Evolutionary conservation across 2,113 vertebrate genomes (phyloP), one percentile per base, ranked within the genome.

Genomic region (Sylvilagus bachmani): DNA sequence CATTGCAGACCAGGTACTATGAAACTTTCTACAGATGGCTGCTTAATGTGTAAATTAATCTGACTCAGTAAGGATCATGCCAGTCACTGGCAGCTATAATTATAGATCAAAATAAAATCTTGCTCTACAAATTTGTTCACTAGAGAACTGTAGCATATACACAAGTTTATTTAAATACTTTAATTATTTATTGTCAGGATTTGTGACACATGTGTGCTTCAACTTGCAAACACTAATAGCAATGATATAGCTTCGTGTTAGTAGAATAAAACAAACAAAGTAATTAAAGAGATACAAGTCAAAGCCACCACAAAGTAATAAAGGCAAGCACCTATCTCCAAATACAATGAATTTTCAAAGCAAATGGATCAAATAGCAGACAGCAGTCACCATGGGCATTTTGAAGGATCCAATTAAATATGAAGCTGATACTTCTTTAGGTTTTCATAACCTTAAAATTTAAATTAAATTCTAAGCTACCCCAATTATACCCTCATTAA

Each of bases 161-260:
- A 96, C 95, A 97, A 73, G 10, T 97, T 98, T 98, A 97, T 98
- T 98, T 97, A 98, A 98, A 97, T 97, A 96, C 90, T 98, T 98
- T 95, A 98, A 98, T 98, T 98, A 98, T 98, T 98, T 98, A 98
- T 97, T 98, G 97, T 98, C 97, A 97, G 93, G 93, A 98, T 98
- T 97, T 98, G 95, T 98, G 97, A 98, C 91, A 98, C 92, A 73
- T 96, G 49, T 96, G 90, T 95, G 77, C 74, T 97, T 97, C 95
- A 97, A 96, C 96, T 97, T 98, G 90, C 91, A 97, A 98, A 96
- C 94, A 96, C 81, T 97, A 97, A 97, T 86, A 90, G 89, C n/a
- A 98, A 97, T 14, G 85, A 96, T 95, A 69, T 33, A 67, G 86
- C 83, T 96, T 82, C 70, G 49, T 58, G 61, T 86, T 95, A 38